Evolutionary conservation across 1,140 invertebrate genomes (phyloP), one percentile per base, ranked within the genome.

Genomic region (Pseudomyrmex dendroicus): DNA sequence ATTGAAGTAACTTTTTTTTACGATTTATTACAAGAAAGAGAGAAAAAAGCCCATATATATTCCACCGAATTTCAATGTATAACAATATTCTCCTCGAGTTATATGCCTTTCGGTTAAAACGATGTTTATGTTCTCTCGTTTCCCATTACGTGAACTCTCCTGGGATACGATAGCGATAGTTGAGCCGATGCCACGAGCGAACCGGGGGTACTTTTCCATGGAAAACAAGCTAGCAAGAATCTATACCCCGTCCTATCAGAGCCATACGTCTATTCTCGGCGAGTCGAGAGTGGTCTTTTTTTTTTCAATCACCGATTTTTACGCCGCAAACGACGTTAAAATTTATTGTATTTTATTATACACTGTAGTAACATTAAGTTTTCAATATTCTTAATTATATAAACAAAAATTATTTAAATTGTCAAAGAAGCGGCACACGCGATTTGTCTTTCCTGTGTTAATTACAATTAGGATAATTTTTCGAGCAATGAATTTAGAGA

Each of bases 201-300:
- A 61, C 25, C 44, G 78, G 59, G 44, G 62, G 61, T 82, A 82
- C 67, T 73, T 82, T 84, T 73, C 78, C 54, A 67, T 74, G 62
- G 52, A 57, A 84, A 84, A 82, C 15, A 83, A 85, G 35, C 54
- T 10, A 64, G 48, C 46, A 13, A 17, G 25, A 68, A 73, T 57
- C 15, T 9, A 67, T 72, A 59, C 20, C 22, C 2, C n/a, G 3
- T 66, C 44, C 5, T 68, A 72, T 83, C 17, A n/a, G 4, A 35
- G 35, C 22, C n/a, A 67, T 52, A 57, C 20, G 17, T 35, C 50
- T 48, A 73, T 25, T 54, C 13, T 46, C 62, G 25, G 22, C 15
- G 25, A 77, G 66, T 44, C 22, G 15, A 66, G 22, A 66, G 35
- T 35, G 35, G 35, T 35, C 7, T 35, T 68, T 67, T 67, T 56